Base-by-base conservation (phyloP, 2,113 vertebrate species). In the Paradoxurus hermaphroditus region DNA sequence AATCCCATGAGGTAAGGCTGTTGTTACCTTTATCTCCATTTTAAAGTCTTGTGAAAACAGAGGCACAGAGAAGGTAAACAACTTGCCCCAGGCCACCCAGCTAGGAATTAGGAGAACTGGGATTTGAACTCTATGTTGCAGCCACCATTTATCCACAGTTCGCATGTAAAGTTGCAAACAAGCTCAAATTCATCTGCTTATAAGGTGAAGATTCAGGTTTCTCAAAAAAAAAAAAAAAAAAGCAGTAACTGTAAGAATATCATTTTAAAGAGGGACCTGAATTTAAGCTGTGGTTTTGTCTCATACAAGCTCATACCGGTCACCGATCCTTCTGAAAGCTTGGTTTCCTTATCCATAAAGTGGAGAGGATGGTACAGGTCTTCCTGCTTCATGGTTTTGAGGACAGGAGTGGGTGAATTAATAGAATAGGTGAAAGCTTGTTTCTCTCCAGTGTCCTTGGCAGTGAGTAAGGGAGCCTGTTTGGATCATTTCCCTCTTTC, bases 401-500 rank as follows among this genome's bases (percentile, higher is more conserved):
- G 72, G 46, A 46, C 0, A 73, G 59, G 53, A 83, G 12, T 12
- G 21, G 14, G 51, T 87, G 4, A 65, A 77, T 36, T 65, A 36
- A 31, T 2, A 41, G 0, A 83, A 36, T 0, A 68, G 25, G 18
- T 4, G 15, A 86, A 91, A 77, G 25, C 29, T 78, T 82, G 21
- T 36, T 92, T 91, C 31, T 95, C 21, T 53, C 31, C 19, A 11
- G 16, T 41, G 94, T 92, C 79, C 41, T 95, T 75, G 62, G 34
- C 70, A 77, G 29, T 31, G 36, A 84, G 18, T 31, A 95, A 63
- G 44, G 78, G 25, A 85, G 27, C 5, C n/a, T 86, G 14, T 94
- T 93, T 91, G 84, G 49, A 51, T 90, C 95, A 88, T 96, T 97
- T 89, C 59, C 19, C 59, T 53, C n/a, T 95, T 97, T 73, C 49